These are phyloP conservation scores for Caenorhabditis afra DNA, from an alignment of 2,888 invertebrate species.

Conservation along the genomic window DNA sequence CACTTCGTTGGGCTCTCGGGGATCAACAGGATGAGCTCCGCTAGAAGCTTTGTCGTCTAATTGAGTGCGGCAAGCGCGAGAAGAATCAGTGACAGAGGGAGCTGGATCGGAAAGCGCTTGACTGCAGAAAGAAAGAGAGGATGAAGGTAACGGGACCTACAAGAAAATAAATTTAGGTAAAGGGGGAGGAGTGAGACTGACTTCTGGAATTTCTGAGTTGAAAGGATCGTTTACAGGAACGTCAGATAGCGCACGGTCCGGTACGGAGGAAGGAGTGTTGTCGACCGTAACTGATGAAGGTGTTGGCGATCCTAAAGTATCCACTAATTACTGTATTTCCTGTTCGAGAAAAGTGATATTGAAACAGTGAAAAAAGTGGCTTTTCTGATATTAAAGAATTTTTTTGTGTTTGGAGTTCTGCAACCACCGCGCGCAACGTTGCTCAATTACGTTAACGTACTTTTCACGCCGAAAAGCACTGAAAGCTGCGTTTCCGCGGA, in stretches of 20 bases:
- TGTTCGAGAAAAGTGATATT: no score
- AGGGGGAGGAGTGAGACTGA: no score
- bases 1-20: slow-evolving; percentile 59
- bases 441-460: no score
- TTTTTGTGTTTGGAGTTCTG: no score
- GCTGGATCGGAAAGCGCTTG: slow-evolving; percentile 49
- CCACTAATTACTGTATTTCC: no score
- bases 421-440: no score
- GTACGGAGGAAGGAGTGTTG: slow-evolving; percentile 52
- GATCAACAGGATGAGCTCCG: slow-evolving; percentile 53
- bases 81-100: slow-evolving; percentile 6
- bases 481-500: no score
- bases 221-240: slow-evolving; percentile 35
- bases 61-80: slow-evolving; percentile 2
- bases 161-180: no score
- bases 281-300: slow-evolving; percentile 63
- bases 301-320: slow-evolving; percentile 54
- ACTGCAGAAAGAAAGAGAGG: slow-evolving; percentile 35
- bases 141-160: slow-evolving; percentile 45
- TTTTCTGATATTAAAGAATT: no score
- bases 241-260: slow-evolving; percentile 14
- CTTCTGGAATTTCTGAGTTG: not conserved
- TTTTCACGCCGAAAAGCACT: no score
- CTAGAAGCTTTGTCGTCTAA: slow-evolving; percentile 10
- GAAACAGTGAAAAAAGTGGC: no score